phyloP scores from a whole-genome alignment of 1,140 invertebrate genomes.

The Drosophila biarmipes region DNA sequence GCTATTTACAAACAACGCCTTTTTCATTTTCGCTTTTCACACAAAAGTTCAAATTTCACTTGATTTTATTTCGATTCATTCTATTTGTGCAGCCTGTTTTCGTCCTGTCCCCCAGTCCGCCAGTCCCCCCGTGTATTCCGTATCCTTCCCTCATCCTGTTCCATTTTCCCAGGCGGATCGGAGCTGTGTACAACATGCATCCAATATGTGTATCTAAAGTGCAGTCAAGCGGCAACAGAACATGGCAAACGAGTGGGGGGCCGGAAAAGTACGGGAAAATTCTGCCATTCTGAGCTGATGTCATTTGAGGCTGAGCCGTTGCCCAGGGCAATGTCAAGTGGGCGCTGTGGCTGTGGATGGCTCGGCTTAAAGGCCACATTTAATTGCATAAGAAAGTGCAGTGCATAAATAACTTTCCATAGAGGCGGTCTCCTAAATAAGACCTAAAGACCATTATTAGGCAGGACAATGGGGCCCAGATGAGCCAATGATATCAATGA shows the following conservation, averaged over 20 bases:
- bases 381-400: constrained; percentile 51
- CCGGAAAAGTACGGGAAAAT: constrained; percentile 18
- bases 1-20: constrained; percentile 48
- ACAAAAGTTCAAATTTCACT: constrained; percentile 63
- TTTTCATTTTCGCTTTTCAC: constrained; percentile 35
- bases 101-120: constrained; percentile 4
- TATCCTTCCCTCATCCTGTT: constrained; percentile 16
- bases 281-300: constrained; percentile 30
- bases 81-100: constrained; percentile 23
- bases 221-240: constrained; percentile 76
- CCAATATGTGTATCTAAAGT: constrained; percentile 68
- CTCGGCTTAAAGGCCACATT: constrained; percentile 36
- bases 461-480: constrained; percentile 27
- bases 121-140: neutral
- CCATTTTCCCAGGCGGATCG: constrained; percentile 46
- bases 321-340: constrained; percentile 13
- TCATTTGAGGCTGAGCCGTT: constrained; percentile 42
- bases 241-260: constrained; percentile 32
- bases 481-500: constrained; percentile 15
- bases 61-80: constrained; percentile 31
- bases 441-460: constrained; percentile 13
- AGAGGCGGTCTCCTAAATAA: constrained; percentile 6
- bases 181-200: constrained; percentile 62
- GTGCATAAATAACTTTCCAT: constrained; percentile 37
- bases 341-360: neutral